Evolutionary conservation across 2,113 vertebrate genomes (phyloP).

Genomic region (Rafetus swinhoei): DNA sequence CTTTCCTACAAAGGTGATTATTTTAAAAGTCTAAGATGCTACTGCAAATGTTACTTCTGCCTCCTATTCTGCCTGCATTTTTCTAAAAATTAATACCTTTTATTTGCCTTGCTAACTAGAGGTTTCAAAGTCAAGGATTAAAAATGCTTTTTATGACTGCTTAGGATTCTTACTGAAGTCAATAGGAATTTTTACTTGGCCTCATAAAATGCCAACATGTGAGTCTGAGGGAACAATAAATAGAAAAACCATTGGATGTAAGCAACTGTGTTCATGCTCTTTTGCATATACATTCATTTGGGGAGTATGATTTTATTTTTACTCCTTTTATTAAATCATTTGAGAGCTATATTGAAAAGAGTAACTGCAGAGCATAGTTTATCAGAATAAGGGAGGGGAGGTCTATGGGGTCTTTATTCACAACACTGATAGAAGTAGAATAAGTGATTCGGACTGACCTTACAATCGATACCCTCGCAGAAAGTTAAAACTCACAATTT

Average conservation of each 20-base stretch:
- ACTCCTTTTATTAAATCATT: background rate
- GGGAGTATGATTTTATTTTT: background rate
- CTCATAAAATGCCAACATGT: slow-evolving; percentile 12
- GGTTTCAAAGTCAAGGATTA: slow-evolving; percentile 32
- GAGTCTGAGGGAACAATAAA: background rate
- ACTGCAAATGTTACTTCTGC: slow-evolving; percentile 17
- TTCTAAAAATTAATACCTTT: slow-evolving; percentile 31
- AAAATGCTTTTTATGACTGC: slow-evolving; percentile 39
- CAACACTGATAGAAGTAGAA: background rate
- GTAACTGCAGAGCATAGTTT: background rate
- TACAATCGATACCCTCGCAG: background rate
- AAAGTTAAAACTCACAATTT: slow-evolving; percentile 27
- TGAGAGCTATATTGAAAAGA: background rate
- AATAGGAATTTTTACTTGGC: slow-evolving; percentile 24
- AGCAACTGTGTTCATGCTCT: background rate
- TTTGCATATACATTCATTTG: background rate
- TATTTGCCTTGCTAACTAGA: slow-evolving; percentile 1
- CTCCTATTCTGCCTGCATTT: background rate
- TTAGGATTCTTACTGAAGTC: background rate
- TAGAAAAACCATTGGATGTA: slow-evolving; percentile 1
- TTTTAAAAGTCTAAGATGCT: background rate
- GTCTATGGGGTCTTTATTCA: background rate
- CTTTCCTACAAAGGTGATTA: background rate
- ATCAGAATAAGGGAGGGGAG: background rate
- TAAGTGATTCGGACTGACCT: background rate